Base-by-base conservation (phyloP, 2,113 vertebrate genomes). In the Scopus umbretta region DNA sequence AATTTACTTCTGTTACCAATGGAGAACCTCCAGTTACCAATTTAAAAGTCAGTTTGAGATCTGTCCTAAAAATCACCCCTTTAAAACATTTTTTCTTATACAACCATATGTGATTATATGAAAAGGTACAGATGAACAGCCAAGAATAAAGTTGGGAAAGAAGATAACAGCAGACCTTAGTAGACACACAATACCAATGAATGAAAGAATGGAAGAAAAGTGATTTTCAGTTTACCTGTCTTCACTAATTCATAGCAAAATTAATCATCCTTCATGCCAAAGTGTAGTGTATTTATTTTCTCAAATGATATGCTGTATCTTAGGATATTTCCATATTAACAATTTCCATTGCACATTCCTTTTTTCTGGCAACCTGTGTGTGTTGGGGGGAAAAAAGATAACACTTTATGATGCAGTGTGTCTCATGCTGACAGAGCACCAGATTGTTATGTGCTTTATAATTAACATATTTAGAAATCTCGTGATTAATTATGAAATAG, bases 161-260 rank as follows among this genome's bases (percentile, higher is more conserved):
- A 73, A n/a, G 32, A 25, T 20, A 73, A 68, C 11, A 73, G 32
- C 42, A 96, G 75, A 80, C 50, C 32, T 66, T 76, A 80, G 61
- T 6, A 94, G 50, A 58, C 12, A 42, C 4, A 11, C 2, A 16
- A 2, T 8, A 38, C 62, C 52, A 80, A 65, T 10, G 7, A 71
- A 80, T 66, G 52, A 91, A 90, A 72, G n/a, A 96, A 80, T 11
- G 36, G 40, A 90, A 94, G 9, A 23, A 90, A 94, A 88, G 67
- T 9, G 6, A 84, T 36, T 52, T 96, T 81, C 83, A 61, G 43
- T 92, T 98, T 98, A 98, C 98, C 92, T 96, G 76, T 66, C 29
- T 71, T 78, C 81, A 97, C 88, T 71, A 70, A 62, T 74, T 82
- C 76, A 61, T 34, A 47, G 53, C 61, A 55, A 23, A 53, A 21